Evolutionary conservation across 1,140 invertebrate species (phyloP), one percentile per base, ranked within the genome.

Genomic region (Notospermus geniculatus): DNA sequence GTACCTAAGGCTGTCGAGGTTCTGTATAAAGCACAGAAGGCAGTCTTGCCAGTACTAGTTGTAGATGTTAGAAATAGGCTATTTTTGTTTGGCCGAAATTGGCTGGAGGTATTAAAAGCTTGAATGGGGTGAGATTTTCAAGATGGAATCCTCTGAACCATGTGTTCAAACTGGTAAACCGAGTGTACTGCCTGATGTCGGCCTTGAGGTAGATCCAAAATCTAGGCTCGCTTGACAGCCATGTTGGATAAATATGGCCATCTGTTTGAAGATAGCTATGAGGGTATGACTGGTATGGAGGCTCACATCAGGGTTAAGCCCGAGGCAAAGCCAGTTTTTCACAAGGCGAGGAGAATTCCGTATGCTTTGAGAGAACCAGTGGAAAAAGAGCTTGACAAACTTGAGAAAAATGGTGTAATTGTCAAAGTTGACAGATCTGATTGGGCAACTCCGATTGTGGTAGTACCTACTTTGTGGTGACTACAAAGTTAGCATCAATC

Each of bases 381-480:
- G 22, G 72, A 81, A 2, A 27, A 71, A 2, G 74, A 83, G 69
- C 60, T 83, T 15, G 66, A 76, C 23, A 66, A 63, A 25, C 60
- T 85, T 27, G 73, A 75, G 41, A 30, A 54, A 22, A 58, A 77
- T 43, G 78, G 77, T 23, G 73, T 80, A 19, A 72, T 83, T n/a
- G 56, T 56, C 28, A 67, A 69, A 58, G 76, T 82, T 22, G 70
- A 76, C 50, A 57, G 63, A 57, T 80, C 75, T 32, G 77, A 69
- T 13, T 71, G 66, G 71, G 65, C 71, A 17, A 65, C 62, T 13
- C 66, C 73, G 1, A 65, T 71, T 19, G 64, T 72, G 22, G 59
- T 64, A 1, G 61, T 66, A 15, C 22, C 58, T 15, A 41, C 67
- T 72, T 2, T 74, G 67, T 60, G 64, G 65, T 28, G 68, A 72